These are phyloP conservation scores for Xylophagus ater DNA, from an alignment of 2,888 invertebrate species.

Conservation along the genomic window DNA sequence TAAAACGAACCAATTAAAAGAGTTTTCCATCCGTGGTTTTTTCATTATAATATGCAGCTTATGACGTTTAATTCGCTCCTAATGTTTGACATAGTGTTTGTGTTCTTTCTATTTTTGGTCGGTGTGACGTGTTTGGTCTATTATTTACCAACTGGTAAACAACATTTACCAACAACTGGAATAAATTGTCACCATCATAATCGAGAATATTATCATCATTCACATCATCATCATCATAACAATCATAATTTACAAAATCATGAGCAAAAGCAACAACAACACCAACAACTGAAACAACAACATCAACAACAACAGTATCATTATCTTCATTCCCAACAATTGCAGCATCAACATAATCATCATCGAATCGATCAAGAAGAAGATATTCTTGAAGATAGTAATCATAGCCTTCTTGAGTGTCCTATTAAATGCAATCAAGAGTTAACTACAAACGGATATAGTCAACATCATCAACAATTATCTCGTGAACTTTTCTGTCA, in stretches of 20 bases:
- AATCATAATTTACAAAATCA: not conserved
- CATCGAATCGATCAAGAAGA: not conserved
- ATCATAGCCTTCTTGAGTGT: too few relatives aligned
- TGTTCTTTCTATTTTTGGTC: slow-evolving; percentile 75
- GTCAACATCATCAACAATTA: too few relatives aligned
- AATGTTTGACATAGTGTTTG: slow-evolving; percentile 81
- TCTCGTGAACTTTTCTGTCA: not conserved
- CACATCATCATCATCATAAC: slow-evolving; percentile 6
- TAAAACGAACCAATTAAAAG: not conserved
- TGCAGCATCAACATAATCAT: slow-evolving; percentile 3
- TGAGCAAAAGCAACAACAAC: slow-evolving; percentile 1
- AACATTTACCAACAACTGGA: not conserved
- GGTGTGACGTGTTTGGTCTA: slow-evolving; percentile 73
- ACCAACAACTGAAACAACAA: slow-evolving; percentile 6
- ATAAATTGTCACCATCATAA: slow-evolving; percentile 8
- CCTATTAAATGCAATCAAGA: too few relatives aligned
- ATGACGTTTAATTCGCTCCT: slow-evolving; percentile 76
- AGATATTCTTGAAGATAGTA: not conserved
- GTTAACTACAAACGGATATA: too few relatives aligned
- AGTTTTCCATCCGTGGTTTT: too few relatives aligned
- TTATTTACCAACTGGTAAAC: slow-evolving; percentile 54
- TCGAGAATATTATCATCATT: slow-evolving; percentile 5
- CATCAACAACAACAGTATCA: slow-evolving; percentile 5
- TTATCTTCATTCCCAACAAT: slow-evolving; percentile 6
- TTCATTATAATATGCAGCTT: slow-evolving; percentile 52